Conservation (phyloP, 2,797 vertebrate species). For the Gallinago stenura region DNA sequence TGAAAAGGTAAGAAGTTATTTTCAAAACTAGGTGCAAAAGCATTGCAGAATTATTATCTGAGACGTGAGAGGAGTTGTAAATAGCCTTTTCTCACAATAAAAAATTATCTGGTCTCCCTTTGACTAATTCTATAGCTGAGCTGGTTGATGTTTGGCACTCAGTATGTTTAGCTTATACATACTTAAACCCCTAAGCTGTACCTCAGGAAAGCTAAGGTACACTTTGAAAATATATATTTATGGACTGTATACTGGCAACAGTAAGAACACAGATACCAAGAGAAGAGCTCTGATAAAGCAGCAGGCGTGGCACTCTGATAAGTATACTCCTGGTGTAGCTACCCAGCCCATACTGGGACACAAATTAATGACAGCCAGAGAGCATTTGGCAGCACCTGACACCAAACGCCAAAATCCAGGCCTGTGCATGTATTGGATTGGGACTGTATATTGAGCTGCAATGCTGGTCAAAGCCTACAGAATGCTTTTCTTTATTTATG, state of each 20-base stretch:
- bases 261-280: background rate
- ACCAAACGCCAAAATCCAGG: background rate
- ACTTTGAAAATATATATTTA: background rate
- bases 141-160: background rate
- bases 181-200: background rate
- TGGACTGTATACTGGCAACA: background rate
- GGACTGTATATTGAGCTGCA: fast-evolving
- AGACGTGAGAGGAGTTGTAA: background rate
- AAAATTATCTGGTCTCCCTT: background rate
- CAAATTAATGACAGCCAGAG: background rate
- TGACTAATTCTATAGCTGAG: background rate
- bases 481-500: background rate
- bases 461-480: background rate
- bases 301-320: background rate
- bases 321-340: background rate
- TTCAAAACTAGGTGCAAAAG: background rate
- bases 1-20: background rate
- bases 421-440: background rate
- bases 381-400: background rate
- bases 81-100: background rate
- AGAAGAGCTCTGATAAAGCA: constrained; percentile 9
- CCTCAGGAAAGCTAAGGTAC: background rate
- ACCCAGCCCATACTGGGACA: background rate
- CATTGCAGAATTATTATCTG: background rate
- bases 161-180: background rate